Conservation (phyloP, 2,888 invertebrate genomes). For the Blastobasis lacticolella region DNA sequence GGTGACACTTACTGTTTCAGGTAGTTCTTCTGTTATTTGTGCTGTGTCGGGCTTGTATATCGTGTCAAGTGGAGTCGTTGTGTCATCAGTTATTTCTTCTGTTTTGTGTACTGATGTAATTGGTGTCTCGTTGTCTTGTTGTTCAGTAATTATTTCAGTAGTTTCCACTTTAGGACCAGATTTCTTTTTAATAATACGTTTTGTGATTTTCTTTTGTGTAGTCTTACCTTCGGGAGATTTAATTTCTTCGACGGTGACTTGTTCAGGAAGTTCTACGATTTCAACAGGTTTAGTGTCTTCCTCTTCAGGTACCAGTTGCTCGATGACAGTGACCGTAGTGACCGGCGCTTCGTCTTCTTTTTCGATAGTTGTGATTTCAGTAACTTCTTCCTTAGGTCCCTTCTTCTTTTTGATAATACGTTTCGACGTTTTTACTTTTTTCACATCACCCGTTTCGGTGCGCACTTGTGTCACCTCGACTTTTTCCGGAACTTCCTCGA, state of each 20-base stretch:
- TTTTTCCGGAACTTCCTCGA: constrained; percentile 16
- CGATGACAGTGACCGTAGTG: constrained; percentile 9
- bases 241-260: constrained; percentile 11
- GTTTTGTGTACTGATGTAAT: constrained; percentile 27
- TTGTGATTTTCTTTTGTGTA: constrained; percentile 14
- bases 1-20: constrained; percentile 11
- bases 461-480: not conserved
- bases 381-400: constrained; percentile 15
- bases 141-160: constrained; percentile 11
- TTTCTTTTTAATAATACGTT: constrained; percentile 27
- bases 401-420: constrained; percentile 20
- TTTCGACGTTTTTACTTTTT: constrained; percentile 22
- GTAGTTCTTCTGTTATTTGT: constrained; percentile 31
- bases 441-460: constrained; percentile 14
- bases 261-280: constrained; percentile 15
- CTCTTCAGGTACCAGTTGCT: constrained; percentile 9
- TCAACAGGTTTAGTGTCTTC: constrained; percentile 22
- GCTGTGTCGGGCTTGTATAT: constrained; percentile 15
- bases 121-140: constrained; percentile 14
- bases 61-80: constrained; percentile 12
- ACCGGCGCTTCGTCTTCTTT: constrained; percentile 17
- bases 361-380: constrained; percentile 14
- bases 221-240: constrained; percentile 12
- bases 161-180: constrained; percentile 21
- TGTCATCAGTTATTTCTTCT: constrained; percentile 33